Evolutionary conservation across 2,113 vertebrate species (phyloP), one percentile per base, ranked within the genome.

Genomic region (Dipodomys spectabilis): DNA sequence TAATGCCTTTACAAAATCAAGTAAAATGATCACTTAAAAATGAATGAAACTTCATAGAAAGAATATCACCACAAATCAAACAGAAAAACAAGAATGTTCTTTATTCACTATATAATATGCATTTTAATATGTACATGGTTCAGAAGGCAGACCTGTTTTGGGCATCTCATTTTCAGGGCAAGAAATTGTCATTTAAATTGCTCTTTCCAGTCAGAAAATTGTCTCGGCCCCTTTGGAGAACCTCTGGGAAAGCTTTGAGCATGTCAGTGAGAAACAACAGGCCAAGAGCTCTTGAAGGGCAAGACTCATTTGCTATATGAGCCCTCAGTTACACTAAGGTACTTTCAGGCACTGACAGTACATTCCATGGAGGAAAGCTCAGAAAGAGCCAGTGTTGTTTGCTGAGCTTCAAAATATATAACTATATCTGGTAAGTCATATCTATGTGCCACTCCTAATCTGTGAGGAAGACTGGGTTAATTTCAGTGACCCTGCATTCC

Each of bases 11-110:
- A 25, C 20, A 45, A 88, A 74, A 69, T 68, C 60, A 79, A 93
- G 39, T 86, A 65, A 84, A 95, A 86, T 44, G 22, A 64, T 75
- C 86, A 92, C 27, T 82, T 67, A 92, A 93, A 94, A 68, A n/a
- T 62, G 68, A 82, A 6, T 35, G 10, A 80, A 90, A 90, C 27
- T 75, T 92, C 71, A 35, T 39, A 74, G 73, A 90, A 89, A 81
- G n/a, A 94, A 8, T 53, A 75, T 5, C 65, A 90, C 28, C 35
- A 90, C 71, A 95, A 94, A n/a, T 27, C 78, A 88, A 74, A 35
- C 44, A 75, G 67, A 15, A 89, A 83, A 73, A 67, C 65, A 69
- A 79, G 19, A 64, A 65, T 25, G 35, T 27, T 35, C 32, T 86
- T 85, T 87, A 79, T 25, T 65, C 3, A 44, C n/a, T 44, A 30